Conservation (phyloP, 2,888 invertebrate species). For the Anaspis maculata region DNA sequence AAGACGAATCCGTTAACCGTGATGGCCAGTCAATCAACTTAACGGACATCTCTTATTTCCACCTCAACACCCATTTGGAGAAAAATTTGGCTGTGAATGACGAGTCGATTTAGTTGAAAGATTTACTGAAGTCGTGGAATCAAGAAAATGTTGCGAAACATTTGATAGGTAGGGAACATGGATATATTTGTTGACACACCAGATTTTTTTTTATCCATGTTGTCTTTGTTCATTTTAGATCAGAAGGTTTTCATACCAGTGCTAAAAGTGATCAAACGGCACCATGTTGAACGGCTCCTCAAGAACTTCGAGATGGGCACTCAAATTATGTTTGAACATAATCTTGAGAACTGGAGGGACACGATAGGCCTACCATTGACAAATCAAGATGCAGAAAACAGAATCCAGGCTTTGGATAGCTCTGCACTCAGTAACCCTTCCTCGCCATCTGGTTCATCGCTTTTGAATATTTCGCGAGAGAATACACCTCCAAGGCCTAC, state of each 20-base stretch:
- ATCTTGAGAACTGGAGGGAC: conserved; percentile 19
- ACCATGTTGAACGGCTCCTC: conserved; percentile 18
- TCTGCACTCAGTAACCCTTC: not conserved
- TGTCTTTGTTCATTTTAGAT: too few relatives aligned
- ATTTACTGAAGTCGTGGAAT: not conserved
- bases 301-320: conserved; percentile 18
- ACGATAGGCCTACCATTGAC: conserved; percentile 14
- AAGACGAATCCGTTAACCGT: too few relatives aligned
- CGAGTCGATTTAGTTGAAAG: not conserved
- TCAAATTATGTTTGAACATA: conserved; percentile 20
- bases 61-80: too few relatives aligned
- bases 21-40: too few relatives aligned
- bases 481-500: not conserved
- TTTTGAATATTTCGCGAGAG: not conserved
- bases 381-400: not conserved
- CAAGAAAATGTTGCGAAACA: not conserved
- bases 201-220: too few relatives aligned
- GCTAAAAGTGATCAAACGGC: conserved; percentile 14
- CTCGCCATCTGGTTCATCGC: not conserved
- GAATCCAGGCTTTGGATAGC: too few relatives aligned
- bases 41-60: too few relatives aligned
- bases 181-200: too few relatives aligned
- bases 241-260: too few relatives aligned
- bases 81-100: too few relatives aligned
- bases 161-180: not conserved